Evolutionary conservation across 2,113 vertebrate species (phyloP).

Genomic region (Hyperoodon ampullatus): DNA sequence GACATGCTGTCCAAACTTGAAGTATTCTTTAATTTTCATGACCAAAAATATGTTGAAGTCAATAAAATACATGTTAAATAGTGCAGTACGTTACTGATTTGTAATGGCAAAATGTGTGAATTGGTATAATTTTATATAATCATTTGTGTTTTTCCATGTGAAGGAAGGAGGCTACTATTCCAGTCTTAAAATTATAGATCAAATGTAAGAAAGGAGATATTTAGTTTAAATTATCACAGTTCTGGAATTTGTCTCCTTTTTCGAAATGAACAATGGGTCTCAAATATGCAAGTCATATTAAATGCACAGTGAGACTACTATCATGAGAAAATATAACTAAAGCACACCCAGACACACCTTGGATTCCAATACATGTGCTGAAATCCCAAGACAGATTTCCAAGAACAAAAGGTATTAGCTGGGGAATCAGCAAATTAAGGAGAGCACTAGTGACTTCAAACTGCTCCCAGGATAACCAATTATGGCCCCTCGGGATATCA

Average conservation of each 20-base stretch:
- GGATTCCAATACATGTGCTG: not conserved
- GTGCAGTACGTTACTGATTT: not conserved
- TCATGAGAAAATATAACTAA: not conserved
- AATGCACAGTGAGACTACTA: not conserved
- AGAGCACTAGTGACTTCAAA: not conserved
- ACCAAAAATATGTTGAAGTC: not conserved
- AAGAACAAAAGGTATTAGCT: not conserved
- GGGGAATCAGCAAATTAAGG: not conserved
- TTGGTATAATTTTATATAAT: not conserved
- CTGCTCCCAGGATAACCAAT: not conserved
- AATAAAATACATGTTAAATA: not conserved
- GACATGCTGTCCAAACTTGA: not conserved
- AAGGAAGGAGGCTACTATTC: not conserved
- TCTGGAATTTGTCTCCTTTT: not conserved
- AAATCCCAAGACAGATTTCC: conserved; percentile 15
- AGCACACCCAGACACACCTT: not conserved
- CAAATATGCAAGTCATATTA: not conserved
- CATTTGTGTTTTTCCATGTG: not conserved
- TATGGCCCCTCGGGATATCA: not conserved
- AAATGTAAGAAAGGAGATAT: not conserved
- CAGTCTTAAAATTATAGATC: not conserved
- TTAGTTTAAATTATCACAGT: conserved; percentile 26
- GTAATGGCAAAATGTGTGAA: not conserved
- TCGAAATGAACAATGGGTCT: not conserved
- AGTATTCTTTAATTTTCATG: conserved; percentile 47